phyloP scores from a whole-genome alignment of 30 jellyfish, hydroid and myxozoan genomes.

The Chrysaora quinquecirrha region DNA sequence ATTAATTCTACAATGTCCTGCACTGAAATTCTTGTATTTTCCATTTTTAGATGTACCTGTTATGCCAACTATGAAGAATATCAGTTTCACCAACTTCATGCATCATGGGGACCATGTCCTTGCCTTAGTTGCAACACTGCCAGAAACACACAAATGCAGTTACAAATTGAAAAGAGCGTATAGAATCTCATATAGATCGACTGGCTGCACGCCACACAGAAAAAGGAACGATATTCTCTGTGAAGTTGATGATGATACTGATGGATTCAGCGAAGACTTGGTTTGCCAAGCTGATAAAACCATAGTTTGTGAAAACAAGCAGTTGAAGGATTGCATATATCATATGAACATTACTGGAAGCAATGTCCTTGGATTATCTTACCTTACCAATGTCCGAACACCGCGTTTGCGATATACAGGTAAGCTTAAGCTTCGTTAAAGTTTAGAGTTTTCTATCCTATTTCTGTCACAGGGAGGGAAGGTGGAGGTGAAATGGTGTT shows the following conservation, averaged over 20 bases:
- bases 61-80: background rate
- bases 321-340: background rate
- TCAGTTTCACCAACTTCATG: background rate
- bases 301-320: background rate
- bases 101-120: background rate
- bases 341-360: background rate
- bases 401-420: background rate
- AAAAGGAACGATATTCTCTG: background rate
- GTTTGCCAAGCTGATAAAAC: background rate
- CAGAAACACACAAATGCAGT: background rate
- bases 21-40: background rate
- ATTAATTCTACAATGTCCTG: background rate
- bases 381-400: background rate
- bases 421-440: background rate
- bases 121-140: background rate
- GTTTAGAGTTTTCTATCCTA: no score
- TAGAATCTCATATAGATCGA: background rate
- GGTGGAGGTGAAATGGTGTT: no score
- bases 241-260: background rate
- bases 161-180: background rate
- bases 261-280: background rate
- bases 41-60: background rate
- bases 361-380: background rate
- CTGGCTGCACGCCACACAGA: background rate
- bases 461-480: background rate